Evolutionary conservation across 1,140 invertebrate species (phyloP).

Genomic region (Pseudomyrmex concolor): DNA sequence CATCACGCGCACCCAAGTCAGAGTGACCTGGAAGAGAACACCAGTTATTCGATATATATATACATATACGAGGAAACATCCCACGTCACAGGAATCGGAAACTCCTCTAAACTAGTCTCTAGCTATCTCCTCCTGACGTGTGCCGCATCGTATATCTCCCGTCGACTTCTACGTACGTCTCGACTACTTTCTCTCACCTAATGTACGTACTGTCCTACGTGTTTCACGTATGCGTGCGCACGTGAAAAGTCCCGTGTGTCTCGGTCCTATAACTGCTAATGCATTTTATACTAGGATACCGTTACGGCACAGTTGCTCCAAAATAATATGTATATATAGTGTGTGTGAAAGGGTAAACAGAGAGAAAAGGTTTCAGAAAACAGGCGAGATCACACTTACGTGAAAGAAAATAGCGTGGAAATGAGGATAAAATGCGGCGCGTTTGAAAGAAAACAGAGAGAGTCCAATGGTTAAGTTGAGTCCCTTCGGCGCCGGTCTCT

Average conservation of each 20-base stretch:
- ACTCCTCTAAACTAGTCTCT: constrained; percentile 70
- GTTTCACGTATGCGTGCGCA: neutral
- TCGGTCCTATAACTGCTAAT: constrained; percentile 42
- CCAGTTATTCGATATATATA: constrained; percentile 31
- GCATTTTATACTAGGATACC: constrained; percentile 21
- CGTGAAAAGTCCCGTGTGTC: constrained; percentile 1
- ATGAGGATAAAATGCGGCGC: constrained; percentile 84
- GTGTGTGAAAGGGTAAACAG: constrained; percentile 52
- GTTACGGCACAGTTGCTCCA: constrained; percentile 23
- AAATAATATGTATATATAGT: constrained; percentile 24
- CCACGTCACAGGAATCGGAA: constrained; percentile 61
- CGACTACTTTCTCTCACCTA: neutral
- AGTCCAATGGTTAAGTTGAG: constrained; percentile 81
- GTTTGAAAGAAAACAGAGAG: constrained; percentile 81
- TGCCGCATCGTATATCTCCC: constrained; percentile 60
- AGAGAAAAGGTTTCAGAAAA: constrained; percentile 69
- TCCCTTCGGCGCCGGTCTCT: constrained; percentile 62
- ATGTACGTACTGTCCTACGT: neutral
- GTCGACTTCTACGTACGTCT: constrained; percentile 61
- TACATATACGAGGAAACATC: constrained; percentile 67
- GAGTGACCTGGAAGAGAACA: constrained; percentile 6
- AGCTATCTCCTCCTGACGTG: constrained; percentile 68
- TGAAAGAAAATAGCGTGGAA: constrained; percentile 85
- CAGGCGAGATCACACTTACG: constrained; percentile 82
- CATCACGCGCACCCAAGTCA: neutral